Evolutionary conservation across 2,888 invertebrate genomes (phyloP).

Genomic region (Megaustenia siamemsis): DNA sequence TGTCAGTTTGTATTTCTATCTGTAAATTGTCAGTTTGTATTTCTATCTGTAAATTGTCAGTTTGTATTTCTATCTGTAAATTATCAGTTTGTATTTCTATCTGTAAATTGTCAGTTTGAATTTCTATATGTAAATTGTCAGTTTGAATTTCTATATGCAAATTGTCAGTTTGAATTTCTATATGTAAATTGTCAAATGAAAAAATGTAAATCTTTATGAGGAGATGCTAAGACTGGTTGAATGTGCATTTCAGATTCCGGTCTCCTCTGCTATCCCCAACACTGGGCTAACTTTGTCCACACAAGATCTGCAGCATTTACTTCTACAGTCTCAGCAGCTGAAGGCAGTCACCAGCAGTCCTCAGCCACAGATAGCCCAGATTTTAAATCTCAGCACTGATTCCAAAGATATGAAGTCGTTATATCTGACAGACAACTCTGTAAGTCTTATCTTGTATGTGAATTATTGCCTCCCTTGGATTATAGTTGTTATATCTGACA

Average conservation of each 20-base stretch:
- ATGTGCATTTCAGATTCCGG: constrained; percentile 55
- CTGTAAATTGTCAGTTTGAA: too few species aligned
- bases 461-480: constrained; percentile 37
- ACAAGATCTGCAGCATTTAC: constrained; percentile 64
- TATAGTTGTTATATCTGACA: not conserved
- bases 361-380: constrained; percentile 48
- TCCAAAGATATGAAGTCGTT: constrained; percentile 29
- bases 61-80: too few species aligned
- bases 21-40: too few species aligned
- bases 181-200: too few species aligned
- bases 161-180: too few species aligned
- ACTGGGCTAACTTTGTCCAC: constrained; percentile 56
- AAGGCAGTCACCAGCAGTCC: constrained; percentile 40
- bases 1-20: too few species aligned
- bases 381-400: constrained; percentile 48
- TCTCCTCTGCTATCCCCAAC: constrained; percentile 61
- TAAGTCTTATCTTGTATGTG: constrained; percentile 14
- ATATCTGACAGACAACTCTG: not conserved
- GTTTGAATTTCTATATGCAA: too few species aligned
- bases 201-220: too few species aligned
- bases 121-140: too few species aligned
- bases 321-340: constrained; percentile 68
- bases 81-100: too few species aligned
- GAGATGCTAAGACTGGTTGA: too few species aligned
- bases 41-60: too few species aligned